phyloP scores from a whole-genome alignment of 2,888 invertebrate species.

The Lithophane ornitopus region DNA sequence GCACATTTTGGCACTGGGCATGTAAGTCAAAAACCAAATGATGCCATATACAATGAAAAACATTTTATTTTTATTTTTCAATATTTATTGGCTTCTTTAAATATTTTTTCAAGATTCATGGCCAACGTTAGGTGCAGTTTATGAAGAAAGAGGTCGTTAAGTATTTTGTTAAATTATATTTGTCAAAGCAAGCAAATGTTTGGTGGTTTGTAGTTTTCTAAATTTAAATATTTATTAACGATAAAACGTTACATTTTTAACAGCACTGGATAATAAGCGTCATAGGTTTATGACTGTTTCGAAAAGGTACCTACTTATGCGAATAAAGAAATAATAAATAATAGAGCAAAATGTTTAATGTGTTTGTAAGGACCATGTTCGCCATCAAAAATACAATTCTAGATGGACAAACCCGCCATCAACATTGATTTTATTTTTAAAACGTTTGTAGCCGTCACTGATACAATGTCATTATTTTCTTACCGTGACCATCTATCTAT shows the following conservation, averaged over 20 bases:
- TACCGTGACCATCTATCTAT: constrained; percentile 61
- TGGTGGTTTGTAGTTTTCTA: neutral
- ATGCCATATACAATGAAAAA: neutral
- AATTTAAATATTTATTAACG: neutral
- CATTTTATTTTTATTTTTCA: neutral
- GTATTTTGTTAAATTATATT: no score
- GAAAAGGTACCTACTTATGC: neutral
- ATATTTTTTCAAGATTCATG: neutral
- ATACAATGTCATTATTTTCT: constrained; percentile 58
- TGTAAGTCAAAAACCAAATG: neutral
- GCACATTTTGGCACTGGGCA: neutral
- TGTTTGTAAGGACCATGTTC: neutral
- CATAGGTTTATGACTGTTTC: neutral
- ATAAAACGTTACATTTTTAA: neutral
- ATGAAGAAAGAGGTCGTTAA: neutral
- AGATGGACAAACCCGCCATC: constrained; percentile 1
- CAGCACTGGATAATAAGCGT: neutral
- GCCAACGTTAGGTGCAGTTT: neutral
- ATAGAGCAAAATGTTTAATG: neutral
- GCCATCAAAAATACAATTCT: constrained; percentile 11
- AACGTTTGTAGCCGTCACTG: constrained; percentile 23
- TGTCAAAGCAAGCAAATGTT: no score
- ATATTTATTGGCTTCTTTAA: constrained; percentile 1
- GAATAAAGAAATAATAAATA: neutral
- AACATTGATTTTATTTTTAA: constrained; percentile 24